phyloP scores from a whole-genome alignment of 2,797 vertebrate species.

The Hydrolagus colliei region DNA sequence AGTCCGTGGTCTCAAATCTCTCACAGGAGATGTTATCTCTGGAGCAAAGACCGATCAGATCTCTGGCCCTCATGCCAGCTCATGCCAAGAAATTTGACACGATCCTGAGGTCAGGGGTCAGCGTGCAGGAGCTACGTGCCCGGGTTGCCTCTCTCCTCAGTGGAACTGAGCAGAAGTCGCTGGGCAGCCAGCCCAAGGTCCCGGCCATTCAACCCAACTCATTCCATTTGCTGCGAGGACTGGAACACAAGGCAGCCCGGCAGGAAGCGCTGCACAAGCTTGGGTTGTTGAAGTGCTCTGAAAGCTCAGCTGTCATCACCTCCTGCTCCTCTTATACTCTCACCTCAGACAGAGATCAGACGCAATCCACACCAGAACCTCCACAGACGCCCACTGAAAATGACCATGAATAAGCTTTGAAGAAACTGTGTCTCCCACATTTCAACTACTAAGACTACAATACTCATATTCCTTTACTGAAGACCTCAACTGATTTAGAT shows the following conservation, averaged over 20 bases:
- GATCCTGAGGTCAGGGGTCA: slow-evolving; percentile 41
- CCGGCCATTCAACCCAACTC: slow-evolving; percentile 19
- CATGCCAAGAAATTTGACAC: slow-evolving; percentile 41
- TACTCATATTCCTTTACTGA: not conserved
- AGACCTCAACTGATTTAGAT: not conserved
- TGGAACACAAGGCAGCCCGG: slow-evolving; percentile 33
- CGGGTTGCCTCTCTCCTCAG: slow-evolving; percentile 37
- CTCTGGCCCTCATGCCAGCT: slow-evolving; percentile 30
- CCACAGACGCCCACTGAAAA: not conserved
- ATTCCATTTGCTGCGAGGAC: not conserved
- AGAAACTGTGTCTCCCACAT: slow-evolving; percentile 33
- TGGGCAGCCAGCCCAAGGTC: slow-evolving; percentile 28
- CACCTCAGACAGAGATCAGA: not conserved
- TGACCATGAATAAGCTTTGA: slow-evolving; percentile 31
- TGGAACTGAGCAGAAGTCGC: slow-evolving; percentile 28
- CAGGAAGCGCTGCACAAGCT: slow-evolving; percentile 41
- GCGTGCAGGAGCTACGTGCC: slow-evolving; percentile 40
- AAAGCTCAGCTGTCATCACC: not conserved
- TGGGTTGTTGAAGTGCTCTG: slow-evolving; percentile 36
- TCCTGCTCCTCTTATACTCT: not conserved
- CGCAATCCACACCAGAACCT: not conserved
- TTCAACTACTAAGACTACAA: not conserved
- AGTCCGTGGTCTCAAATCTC: not conserved
- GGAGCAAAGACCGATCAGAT: not conserved
- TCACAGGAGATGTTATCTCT: not conserved